phyloP scores from a whole-genome alignment of 92 coral and sea anemone genomes.

The Epizoanthus ramosus region DNA sequence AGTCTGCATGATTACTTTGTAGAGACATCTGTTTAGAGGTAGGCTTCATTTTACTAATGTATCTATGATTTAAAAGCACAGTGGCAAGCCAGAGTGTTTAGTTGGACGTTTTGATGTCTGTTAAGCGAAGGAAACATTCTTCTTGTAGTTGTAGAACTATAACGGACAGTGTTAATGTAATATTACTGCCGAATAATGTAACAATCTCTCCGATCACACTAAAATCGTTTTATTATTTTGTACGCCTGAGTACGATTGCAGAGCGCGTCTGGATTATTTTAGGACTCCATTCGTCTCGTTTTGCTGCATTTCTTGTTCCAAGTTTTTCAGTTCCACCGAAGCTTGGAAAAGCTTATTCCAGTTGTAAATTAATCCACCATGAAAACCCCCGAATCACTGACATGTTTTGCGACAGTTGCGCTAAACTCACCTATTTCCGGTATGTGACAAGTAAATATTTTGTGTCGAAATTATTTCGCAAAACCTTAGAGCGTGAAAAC shows the following conservation, averaged over 20 bases:
- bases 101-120: neutral
- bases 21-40: neutral
- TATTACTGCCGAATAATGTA: neutral
- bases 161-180: neutral
- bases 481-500: conserved; percentile 1
- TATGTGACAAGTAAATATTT: neutral
- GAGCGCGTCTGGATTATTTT: neutral
- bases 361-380: neutral
- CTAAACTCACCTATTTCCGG: conserved; percentile 8
- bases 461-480: neutral
- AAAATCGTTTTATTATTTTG: neutral
- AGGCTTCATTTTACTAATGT: neutral
- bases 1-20: neutral
- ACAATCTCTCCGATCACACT: neutral
- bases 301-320: neutral
- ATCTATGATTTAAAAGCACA: neutral
- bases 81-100: neutral
- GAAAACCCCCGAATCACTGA: conserved; percentile 5
- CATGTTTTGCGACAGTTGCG: conserved; percentile 4
- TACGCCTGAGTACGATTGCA: neutral
- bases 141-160: neutral
- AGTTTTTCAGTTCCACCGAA: neutral
- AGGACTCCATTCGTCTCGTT: neutral
- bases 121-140: neutral
- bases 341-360: neutral